Evolutionary conservation across 2,888 invertebrate genomes (phyloP).

Genomic region (Rhogogaster chlorosoma): DNA sequence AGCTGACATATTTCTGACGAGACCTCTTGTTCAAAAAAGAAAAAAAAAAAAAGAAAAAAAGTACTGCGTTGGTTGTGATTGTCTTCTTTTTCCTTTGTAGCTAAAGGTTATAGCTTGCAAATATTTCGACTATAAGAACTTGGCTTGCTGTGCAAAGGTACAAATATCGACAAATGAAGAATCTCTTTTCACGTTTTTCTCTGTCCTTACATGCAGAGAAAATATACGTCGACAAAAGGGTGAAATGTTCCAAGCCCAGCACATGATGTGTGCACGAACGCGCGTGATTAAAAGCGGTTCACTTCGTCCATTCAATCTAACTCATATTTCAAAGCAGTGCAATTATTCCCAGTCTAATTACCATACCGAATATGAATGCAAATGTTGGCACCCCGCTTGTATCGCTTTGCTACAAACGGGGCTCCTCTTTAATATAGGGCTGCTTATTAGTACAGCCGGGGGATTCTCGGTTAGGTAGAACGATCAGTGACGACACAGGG

Average conservation of each 20-base stretch:
- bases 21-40: neutral
- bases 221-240: neutral
- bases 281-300: conserved; percentile 53
- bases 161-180: neutral
- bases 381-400: conserved; percentile 62
- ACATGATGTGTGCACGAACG: conserved; percentile 1
- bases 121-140: neutral
- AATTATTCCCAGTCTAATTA: conserved; percentile 74
- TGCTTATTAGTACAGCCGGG: conserved; percentile 70
- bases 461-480: conserved; percentile 11
- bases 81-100: neutral
- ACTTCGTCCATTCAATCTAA: conserved; percentile 54
- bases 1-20: neutral
- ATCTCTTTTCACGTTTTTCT: neutral
- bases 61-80: neutral
- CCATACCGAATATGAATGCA: conserved; percentile 76
- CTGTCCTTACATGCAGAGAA: neutral
- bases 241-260: neutral
- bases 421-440: conserved; percentile 68
- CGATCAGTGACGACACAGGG: neutral
- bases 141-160: neutral
- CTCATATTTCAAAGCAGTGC: conserved; percentile 63
- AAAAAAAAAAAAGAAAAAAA: neutral
- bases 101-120: neutral
- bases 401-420: conserved; percentile 58